Conservation (phyloP, 2,888 invertebrate species). For the Azorinus chamasolen region DNA sequence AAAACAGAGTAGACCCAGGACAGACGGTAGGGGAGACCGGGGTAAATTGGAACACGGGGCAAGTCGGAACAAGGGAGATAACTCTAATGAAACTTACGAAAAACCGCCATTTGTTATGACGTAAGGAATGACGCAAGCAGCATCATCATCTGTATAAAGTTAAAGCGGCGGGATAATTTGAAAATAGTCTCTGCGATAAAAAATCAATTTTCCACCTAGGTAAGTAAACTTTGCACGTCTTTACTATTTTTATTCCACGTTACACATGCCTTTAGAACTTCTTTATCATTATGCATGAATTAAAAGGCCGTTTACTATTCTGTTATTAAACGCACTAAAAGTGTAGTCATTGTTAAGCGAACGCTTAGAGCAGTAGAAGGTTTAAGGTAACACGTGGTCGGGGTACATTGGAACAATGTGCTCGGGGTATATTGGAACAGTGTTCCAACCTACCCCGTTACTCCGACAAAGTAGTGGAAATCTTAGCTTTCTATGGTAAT, state of each 20-base stretch:
- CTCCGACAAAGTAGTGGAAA: too few relatives aligned
- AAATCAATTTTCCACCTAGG: background rate
- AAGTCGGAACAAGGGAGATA: slow-evolving; percentile 26
- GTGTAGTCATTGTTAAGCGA: background rate
- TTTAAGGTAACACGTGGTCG: slow-evolving; percentile 7
- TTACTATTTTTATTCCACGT: background rate
- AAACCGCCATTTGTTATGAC: background rate
- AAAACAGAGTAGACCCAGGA: background rate
- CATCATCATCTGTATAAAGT: slow-evolving; percentile 6
- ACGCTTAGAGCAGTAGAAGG: slow-evolving; percentile 11
- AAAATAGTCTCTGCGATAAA: background rate
- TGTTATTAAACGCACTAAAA: slow-evolving; percentile 1
- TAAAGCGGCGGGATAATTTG: slow-evolving; percentile 16
- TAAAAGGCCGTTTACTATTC: background rate
- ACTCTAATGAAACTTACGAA: background rate
- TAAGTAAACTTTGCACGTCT: background rate
- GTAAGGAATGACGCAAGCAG: background rate
- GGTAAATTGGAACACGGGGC: slow-evolving; percentile 14
- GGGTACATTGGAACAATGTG: slow-evolving; percentile 14
- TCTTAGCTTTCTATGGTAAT: too few relatives aligned
- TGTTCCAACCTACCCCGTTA: slow-evolving; percentile 24
- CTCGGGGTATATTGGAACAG: slow-evolving; percentile 10
- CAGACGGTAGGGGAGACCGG: slow-evolving; percentile 10
- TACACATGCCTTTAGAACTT: background rate
- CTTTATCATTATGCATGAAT: background rate